Percentiles rank a stretch among this genome's conserved stretches.
Evolutionary conservation across 1,140 invertebrate species (phyloP).

Genomic region (Stenopsyche tienmushanensis): DNA sequence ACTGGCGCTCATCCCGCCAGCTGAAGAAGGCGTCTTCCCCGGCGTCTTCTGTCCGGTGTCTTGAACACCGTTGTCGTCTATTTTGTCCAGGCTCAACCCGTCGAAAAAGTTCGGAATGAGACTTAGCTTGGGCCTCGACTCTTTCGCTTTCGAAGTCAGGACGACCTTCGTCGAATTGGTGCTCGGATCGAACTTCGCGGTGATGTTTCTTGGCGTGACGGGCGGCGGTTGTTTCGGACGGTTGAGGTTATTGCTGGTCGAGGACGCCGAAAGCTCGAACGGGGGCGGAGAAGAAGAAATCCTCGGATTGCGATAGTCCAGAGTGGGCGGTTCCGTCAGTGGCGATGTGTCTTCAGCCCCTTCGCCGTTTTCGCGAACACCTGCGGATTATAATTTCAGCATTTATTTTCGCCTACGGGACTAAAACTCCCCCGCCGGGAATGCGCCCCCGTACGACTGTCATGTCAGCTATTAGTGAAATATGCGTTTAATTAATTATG

Average conservation of each 20-base stretch:
- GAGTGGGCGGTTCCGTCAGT: not conserved
- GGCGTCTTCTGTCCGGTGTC: not conserved
- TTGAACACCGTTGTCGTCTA: not conserved
- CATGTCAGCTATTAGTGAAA: no score
- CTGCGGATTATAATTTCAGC: slow-evolving; percentile 1
- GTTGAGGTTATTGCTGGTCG: not conserved
- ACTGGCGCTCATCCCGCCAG: not conserved
- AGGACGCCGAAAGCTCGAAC: not conserved
- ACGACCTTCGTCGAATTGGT: slow-evolving; percentile 20
- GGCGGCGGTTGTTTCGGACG: slow-evolving; percentile 22
- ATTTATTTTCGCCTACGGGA: no score
- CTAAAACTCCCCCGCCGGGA: no score
- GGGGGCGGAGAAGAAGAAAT: not conserved
- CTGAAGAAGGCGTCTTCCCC: not conserved
- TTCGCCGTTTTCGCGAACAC: slow-evolving; percentile 33
- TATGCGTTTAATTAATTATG: slow-evolving; percentile 16
- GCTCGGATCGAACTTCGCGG: slow-evolving; percentile 16
- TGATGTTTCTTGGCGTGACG: slow-evolving; percentile 25
- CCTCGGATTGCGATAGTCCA: not conserved
- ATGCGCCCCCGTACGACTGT: no score
- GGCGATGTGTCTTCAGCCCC: slow-evolving; percentile 28
- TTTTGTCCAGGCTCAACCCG: not conserved
- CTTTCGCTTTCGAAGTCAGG: slow-evolving; percentile 9
- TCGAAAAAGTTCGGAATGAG: slow-evolving; percentile 33
- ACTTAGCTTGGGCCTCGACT: slow-evolving; percentile 32